A percentile compares a stretch with the other conserved stretches of the same genome.
Conservation (phyloP, 2,797 vertebrate species). For the Micromesistius poutassou region DNA sequence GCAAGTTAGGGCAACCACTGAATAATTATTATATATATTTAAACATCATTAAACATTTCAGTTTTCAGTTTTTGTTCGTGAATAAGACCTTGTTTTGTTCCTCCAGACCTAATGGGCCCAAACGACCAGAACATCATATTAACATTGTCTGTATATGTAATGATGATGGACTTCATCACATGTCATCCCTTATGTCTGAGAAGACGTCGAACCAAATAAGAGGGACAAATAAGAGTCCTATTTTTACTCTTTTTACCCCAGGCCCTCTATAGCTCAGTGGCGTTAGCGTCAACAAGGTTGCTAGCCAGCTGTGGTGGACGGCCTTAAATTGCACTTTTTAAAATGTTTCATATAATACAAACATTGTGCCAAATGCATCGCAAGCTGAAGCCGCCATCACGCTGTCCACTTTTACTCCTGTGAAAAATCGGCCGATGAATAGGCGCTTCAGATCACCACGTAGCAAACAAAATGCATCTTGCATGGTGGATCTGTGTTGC, state of each 20-base stretch:
- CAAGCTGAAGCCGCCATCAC: slow-evolving; percentile 59
- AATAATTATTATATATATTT: background rate
- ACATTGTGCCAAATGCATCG: slow-evolving; percentile 63
- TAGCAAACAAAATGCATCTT: slow-evolving; percentile 72
- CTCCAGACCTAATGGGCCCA: background rate
- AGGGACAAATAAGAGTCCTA: too few species aligned
- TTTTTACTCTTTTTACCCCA: background rate
- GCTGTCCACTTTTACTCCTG: slow-evolving; percentile 60
- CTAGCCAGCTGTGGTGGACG: background rate
- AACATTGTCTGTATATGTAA: background rate
- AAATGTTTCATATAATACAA: slow-evolving; percentile 51
- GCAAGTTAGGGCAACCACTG: background rate
- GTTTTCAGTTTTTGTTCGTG: background rate
- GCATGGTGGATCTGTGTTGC: slow-evolving; percentile 65
- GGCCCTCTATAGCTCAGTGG: background rate
- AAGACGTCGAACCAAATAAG: background rate
- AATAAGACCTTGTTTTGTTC: background rate
- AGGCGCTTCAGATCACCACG: slow-evolving; percentile 57
- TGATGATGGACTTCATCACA: background rate
- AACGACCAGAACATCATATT: background rate
- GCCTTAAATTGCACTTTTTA: background rate
- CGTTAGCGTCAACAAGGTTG: background rate
- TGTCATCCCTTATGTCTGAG: background rate
- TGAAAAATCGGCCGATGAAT: slow-evolving; percentile 72
- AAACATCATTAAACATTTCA: background rate